phyloP scores from a whole-genome alignment of 2,888 invertebrate genomes.

The Parnassius orleans region DNA sequence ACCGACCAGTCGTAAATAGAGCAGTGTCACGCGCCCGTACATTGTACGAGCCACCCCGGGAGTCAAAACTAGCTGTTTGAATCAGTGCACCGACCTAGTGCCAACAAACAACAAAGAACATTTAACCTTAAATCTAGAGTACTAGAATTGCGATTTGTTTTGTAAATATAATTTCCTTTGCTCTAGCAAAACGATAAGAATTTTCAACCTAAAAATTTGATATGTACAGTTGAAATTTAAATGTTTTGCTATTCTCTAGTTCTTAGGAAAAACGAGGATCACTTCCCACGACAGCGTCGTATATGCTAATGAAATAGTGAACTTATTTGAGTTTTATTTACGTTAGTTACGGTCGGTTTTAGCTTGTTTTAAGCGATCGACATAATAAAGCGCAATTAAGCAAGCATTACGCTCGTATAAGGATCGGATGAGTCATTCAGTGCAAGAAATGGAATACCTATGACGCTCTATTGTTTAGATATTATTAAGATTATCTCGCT shows the following conservation, averaged over 20 bases:
- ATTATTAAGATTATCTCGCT: conserved; percentile 48
- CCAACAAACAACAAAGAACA: neutral
- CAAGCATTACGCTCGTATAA: conserved; percentile 53
- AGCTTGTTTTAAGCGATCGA: conserved; percentile 25
- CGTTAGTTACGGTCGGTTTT: conserved; percentile 38
- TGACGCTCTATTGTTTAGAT: conserved; percentile 54
- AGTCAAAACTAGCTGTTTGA: conserved; percentile 72
- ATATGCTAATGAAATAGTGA: conserved; percentile 4
- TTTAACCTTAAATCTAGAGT: neutral
- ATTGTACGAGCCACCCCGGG: conserved; percentile 78
- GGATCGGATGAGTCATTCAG: conserved; percentile 63
- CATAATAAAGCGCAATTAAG: conserved; percentile 51
- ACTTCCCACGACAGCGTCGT: conserved; percentile 14
- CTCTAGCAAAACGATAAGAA: neutral
- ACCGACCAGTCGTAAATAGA: conserved; percentile 70
- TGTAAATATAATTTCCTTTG: neutral
- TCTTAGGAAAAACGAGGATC: conserved; percentile 3
- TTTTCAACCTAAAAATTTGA: neutral
- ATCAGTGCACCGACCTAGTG: conserved; percentile 39
- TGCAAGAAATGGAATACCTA: conserved; percentile 59
- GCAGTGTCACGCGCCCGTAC: conserved; percentile 75
- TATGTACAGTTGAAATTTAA: conserved; percentile 20
- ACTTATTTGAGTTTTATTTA: conserved; percentile 27
- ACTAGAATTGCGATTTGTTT: neutral
- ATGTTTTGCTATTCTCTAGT: neutral